Evolutionary conservation across 2,113 vertebrate genomes (phyloP).

Genomic region (Osmerus eperlanus): DNA sequence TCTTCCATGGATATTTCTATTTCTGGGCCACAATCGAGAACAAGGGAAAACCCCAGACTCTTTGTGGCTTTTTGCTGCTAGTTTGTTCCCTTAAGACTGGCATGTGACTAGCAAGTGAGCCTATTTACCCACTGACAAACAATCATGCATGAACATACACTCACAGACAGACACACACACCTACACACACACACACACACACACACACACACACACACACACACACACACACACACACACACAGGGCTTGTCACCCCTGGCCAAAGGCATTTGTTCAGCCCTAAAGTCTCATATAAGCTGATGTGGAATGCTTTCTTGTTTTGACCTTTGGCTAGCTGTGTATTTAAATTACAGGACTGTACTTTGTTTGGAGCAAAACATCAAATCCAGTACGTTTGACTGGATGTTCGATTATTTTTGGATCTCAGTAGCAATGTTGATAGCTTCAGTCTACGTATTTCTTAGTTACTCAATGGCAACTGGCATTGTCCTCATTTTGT

Average conservation of each 20-base stretch:
- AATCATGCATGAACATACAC: slow-evolving; percentile 31
- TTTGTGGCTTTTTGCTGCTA: too few relatives aligned
- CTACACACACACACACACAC: slow-evolving; percentile 15
- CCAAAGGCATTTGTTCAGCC: slow-evolving; percentile 45
- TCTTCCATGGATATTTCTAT: neutral
- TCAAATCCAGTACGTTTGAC: slow-evolving; percentile 50
- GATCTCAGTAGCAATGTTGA: slow-evolving; percentile 30
- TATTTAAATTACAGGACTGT: slow-evolving; percentile 55
- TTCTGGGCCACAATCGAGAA: neutral
- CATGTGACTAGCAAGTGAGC: slow-evolving; percentile 59
- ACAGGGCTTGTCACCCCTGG: neutral
- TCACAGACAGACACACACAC: slow-evolving; percentile 18
- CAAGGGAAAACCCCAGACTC: neutral
- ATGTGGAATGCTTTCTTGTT: slow-evolving; percentile 66
- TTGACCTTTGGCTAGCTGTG: slow-evolving; percentile 47
- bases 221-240: neutral
- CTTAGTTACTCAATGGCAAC: too few relatives aligned
- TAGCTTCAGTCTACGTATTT: slow-evolving; percentile 6
- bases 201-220: neutral
- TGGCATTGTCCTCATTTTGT: too few relatives aligned
- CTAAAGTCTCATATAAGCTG: slow-evolving; percentile 55
- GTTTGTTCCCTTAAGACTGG: slow-evolving; percentile 39
- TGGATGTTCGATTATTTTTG: slow-evolving; percentile 46
- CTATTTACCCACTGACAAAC: slow-evolving; percentile 52
- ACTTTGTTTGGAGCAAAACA: slow-evolving; percentile 52